These are phyloP conservation scores for Pararge aegeria DNA, from an alignment of 1,140 invertebrate species.

Conservation along the genomic window DNA sequence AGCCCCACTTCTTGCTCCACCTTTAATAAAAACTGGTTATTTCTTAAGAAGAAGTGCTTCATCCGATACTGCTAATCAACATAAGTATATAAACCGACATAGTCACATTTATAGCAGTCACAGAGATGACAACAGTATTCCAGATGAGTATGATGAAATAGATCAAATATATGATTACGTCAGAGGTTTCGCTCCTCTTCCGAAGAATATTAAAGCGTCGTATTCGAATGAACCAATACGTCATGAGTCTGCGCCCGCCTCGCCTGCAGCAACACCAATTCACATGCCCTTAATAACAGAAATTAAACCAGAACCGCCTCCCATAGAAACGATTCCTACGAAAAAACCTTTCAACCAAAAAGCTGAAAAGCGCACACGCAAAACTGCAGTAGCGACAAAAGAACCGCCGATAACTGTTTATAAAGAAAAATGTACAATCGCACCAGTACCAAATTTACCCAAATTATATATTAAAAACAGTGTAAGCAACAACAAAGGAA, in stretches of 20 bases:
- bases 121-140: constrained; percentile 78
- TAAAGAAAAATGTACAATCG: constrained; percentile 74
- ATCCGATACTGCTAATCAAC: constrained; percentile 84
- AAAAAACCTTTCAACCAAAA: constrained; percentile 84
- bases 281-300: constrained; percentile 80
- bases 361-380: constrained; percentile 85
- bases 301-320: constrained; percentile 91
- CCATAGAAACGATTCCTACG: constrained; percentile 93
- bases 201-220: constrained; percentile 88
- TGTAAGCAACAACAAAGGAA: constrained; percentile 82
- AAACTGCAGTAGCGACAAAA: constrained; percentile 75
- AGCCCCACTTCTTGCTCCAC: constrained; percentile 74
- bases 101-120: constrained; percentile 77
- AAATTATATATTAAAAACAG: constrained; percentile 90
- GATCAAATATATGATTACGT: constrained; percentile 98
- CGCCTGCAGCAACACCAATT: constrained; percentile 74
- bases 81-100: constrained; percentile 72
- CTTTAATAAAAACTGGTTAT: constrained; percentile 81
- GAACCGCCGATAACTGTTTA: constrained; percentile 81
- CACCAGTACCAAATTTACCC: constrained; percentile 77
- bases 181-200: constrained; percentile 92
- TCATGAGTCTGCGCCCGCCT: constrained; percentile 73
- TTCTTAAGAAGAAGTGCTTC: constrained; percentile 86
- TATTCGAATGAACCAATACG: constrained; percentile 79
- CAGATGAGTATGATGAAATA: constrained; percentile 96